Evolutionary conservation across 1,140 invertebrate genomes (phyloP), one percentile per base, ranked within the genome.

Genomic region (Acromyrmex charruanus): DNA sequence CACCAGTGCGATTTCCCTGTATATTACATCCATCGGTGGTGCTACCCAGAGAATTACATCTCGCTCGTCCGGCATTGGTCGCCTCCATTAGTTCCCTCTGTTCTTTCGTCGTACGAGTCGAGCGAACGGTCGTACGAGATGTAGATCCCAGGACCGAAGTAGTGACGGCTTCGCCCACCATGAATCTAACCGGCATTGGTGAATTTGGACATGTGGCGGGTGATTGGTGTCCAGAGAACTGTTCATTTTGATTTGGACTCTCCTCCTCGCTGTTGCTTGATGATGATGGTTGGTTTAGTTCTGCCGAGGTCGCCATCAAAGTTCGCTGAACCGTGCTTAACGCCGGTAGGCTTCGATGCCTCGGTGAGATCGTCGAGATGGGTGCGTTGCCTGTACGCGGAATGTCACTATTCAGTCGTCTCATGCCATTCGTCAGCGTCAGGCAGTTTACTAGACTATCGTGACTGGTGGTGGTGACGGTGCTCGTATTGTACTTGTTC

Each of bases 161-260:
- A 69, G 95, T 96, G 0, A 97, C 96, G 21, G 96, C 96, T 93
- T 97, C 97, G 2, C 97, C 97, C 3, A 97, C 96, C 16, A 96
- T 96, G 89, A 97, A 97, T 92, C 96, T 96, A 0, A 97, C 96
- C 14, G 95, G 95, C 87, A 95, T 93, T 3, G 94, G 94, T 0
- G 94, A 95, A 1, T 91, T 93, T 0, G 95, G 93, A 81, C 94
- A 94, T 1, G 94, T 95, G 3, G 93, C 89, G 3, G 94, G 93
- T n/a, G 93, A 94, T 75, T 92, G 93, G 12, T 94, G 92, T 10
- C 90, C 10, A 9, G 53, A 65, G 3, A 72, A 65, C 58, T 53
- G 9, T 7, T 79, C 69, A 6, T 59, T 86, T 6, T 49, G 53
- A 7, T 21, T 88, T 77, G 59, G 16, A 10, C 84, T 82, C 25